A percentile compares a stretch with the other conserved stretches of the same genome.
phyloP scores from a whole-genome alignment of 2,113 vertebrate species.

The Nibea albiflora region DNA sequence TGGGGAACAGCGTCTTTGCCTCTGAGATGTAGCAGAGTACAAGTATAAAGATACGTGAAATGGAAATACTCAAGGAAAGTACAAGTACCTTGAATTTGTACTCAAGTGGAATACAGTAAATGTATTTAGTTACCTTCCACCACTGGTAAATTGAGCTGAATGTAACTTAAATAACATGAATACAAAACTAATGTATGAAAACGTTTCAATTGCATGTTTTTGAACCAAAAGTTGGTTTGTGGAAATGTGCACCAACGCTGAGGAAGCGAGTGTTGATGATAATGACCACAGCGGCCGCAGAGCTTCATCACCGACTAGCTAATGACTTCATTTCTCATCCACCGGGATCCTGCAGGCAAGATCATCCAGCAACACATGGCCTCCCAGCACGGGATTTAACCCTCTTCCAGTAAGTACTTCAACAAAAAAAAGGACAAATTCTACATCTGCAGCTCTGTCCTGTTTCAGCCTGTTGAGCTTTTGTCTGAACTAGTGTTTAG shows the following conservation, averaged over 20 bases:
- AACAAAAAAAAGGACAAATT: not conserved
- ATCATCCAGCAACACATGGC: slow-evolving; percentile 1
- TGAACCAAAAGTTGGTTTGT: not conserved
- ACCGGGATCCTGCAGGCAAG: not conserved
- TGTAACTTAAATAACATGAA: not conserved
- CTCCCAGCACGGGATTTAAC: not conserved
- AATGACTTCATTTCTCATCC: not conserved
- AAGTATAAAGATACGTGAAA: no score
- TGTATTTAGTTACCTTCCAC: no score
- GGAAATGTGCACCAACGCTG: not conserved
- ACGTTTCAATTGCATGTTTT: not conserved
- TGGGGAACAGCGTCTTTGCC: no score
- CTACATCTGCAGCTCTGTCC: not conserved
- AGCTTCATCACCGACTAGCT: slow-evolving; percentile 1
- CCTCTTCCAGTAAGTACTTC: no score
- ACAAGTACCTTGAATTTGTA: no score
- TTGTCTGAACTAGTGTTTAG: not conserved
- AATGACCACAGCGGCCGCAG: not conserved
- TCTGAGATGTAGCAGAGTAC: no score
- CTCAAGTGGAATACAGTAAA: no score
- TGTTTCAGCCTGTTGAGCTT: not conserved
- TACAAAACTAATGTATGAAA: not conserved
- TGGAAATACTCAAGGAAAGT: no score
- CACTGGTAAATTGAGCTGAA: not conserved
- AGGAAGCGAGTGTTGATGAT: not conserved